Evolutionary conservation across 92 coral and sea anemone genomes (phyloP).

Genomic region (Heliopora coerulea): DNA sequence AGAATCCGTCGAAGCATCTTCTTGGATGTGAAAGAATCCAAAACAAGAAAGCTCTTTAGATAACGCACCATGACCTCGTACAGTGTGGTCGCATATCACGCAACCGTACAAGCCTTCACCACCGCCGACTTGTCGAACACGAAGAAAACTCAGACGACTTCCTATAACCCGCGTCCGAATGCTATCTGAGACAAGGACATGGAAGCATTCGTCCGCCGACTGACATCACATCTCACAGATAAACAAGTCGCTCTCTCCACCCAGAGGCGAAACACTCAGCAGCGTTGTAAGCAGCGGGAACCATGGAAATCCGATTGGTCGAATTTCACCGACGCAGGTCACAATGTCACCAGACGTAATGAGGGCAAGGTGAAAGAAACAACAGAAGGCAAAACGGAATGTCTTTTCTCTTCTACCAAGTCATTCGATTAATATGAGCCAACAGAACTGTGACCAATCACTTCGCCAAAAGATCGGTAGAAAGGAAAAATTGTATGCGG

Average conservation of each 20-base stretch:
- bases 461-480: too few species aligned
- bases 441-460: too few species aligned
- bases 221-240: constrained; percentile 44
- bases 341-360: constrained; percentile 19
- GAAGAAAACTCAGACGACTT: not conserved
- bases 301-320: constrained; percentile 6
- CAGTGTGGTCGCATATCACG: constrained; percentile 11
- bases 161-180: not conserved
- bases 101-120: not conserved
- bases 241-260: constrained; percentile 29
- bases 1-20: constrained; percentile 45
- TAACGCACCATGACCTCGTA: constrained; percentile 36
- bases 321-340: constrained; percentile 2
- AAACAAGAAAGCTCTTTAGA: too few species aligned
- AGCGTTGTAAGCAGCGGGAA: constrained; percentile 17
- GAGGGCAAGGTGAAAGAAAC: too few species aligned
- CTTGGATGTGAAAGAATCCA: constrained; percentile 30
- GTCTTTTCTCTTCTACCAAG: not conserved
- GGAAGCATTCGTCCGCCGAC: constrained; percentile 17
- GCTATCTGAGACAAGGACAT: constrained; percentile 20
- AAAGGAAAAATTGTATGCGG: too few species aligned
- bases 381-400: too few species aligned
- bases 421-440: too few species aligned
- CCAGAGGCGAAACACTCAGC: constrained; percentile 33
- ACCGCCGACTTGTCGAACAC: constrained; percentile 2